Base-by-base conservation (phyloP, 2,888 invertebrate genomes). In the Diloba caeruleocephala region DNA sequence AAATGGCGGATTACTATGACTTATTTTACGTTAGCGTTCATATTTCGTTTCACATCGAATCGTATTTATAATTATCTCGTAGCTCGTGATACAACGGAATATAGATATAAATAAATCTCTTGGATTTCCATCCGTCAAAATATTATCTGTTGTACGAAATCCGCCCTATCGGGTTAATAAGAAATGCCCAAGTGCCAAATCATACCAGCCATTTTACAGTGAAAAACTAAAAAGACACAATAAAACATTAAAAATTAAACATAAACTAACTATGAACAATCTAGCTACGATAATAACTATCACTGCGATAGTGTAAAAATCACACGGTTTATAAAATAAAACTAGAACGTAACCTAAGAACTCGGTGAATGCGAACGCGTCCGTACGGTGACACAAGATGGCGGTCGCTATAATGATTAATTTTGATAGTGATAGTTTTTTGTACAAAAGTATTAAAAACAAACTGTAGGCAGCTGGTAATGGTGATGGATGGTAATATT, bases 251-350 rank as follows among this genome's bases (percentile, higher is more conserved):
- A 81, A 87, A 82, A 87, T 70, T 78, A 85, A 64, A 77, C 71
- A 69, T 78, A 89, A 56, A 74, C 78, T 88, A 78, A 87, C 81
- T 78, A 90, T 76, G 63, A 88, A 81, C 76, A 84, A 79, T 78
- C 84, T 87, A 82, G 89, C 59, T 82, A 89, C 67, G 74, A 89
- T 67, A 84, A 88, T 84, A 79, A 84, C 76, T 86, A 92, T 84
- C 87, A 90, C 87, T 84, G 89, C 84, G 70, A 87, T 71, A 62
- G 90, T 88, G 81, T 89, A 88, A 34, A 81, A 61, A 84, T 92
- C 89, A 81, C 87, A 89, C 79, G 87, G 88, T 81, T 89, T 90
- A 48, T 66, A 75, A 70, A 84, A 81, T 76, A 90, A 78, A 75
- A 90, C 75, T 36, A 81, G 55, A 65, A 85, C 76, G 72, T 78